Evolutionary conservation across 23 tunicate species (phyloP).

Genomic region (Aplidium turbinatum): DNA sequence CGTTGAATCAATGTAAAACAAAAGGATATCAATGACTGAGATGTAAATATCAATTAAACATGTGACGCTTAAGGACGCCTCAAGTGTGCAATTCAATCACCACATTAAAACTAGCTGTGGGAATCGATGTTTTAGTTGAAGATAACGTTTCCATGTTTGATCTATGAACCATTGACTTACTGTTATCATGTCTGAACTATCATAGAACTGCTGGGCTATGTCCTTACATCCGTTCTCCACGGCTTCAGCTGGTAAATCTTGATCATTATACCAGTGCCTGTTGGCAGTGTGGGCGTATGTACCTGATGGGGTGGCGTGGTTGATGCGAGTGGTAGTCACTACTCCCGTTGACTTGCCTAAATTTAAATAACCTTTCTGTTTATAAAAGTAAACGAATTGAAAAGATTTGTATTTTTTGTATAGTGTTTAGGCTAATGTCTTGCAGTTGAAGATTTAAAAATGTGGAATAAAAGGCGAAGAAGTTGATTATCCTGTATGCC

Average conservation of each 20-base stretch:
- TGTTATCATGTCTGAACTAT: constrained; percentile 56
- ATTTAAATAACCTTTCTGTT: background rate
- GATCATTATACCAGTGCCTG: constrained; percentile 64
- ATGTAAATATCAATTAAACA: background rate
- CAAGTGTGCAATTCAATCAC: too few species aligned
- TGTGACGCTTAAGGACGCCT: too few species aligned
- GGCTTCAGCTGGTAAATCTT: constrained; percentile 45
- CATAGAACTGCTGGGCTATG: constrained; percentile 72
- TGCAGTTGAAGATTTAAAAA: too few species aligned
- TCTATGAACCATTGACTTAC: constrained; percentile 19
- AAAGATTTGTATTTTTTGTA: too few species aligned
- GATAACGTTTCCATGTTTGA: too few species aligned
- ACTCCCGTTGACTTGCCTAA: constrained; percentile 82
- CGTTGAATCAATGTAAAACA: too few species aligned
- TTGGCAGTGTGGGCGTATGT: constrained; percentile 68
- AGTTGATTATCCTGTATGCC: too few species aligned
- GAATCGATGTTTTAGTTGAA: too few species aligned
- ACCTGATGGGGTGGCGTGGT: constrained; percentile 80
- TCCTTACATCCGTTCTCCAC: constrained; percentile 63
- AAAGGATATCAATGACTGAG: too few species aligned
- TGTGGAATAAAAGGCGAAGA: too few species aligned
- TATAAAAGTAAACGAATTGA: background rate
- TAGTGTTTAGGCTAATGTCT: too few species aligned
- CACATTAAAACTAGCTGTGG: too few species aligned
- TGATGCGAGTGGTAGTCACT: constrained; percentile 72